Conservation (phyloP, 2,888 invertebrate genomes). For the Lepidocyrtinus sp. region DNA sequence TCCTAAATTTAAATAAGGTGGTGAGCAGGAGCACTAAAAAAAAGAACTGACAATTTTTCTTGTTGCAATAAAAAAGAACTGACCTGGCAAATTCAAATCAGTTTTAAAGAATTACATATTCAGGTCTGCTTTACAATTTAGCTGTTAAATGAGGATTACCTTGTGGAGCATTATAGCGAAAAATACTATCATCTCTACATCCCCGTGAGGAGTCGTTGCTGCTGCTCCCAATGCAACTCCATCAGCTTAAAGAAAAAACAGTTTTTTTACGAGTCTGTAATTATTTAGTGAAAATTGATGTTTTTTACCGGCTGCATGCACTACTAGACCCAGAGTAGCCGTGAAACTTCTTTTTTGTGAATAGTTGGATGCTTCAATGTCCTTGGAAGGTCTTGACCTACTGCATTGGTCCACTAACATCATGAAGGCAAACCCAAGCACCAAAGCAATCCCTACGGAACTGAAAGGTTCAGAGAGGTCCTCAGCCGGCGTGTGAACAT, state of each 20-base stretch:
- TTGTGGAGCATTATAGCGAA: constrained; percentile 99
- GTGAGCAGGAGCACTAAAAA: no score
- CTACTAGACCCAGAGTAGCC: constrained; percentile 96
- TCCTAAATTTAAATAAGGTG: constrained; percentile 76
- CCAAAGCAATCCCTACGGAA: constrained; percentile 92
- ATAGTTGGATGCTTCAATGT: constrained; percentile 59
- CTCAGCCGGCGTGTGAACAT: constrained; percentile 30
- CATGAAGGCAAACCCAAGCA: constrained; percentile 98
- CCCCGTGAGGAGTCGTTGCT: constrained; percentile 94
- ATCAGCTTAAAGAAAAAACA: constrained; percentile 80
- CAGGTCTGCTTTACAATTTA: background rate
- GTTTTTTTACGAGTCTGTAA: background rate
- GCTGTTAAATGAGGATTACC: no score
- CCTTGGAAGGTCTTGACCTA: constrained; percentile 75
- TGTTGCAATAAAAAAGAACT: background rate
- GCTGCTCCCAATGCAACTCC: constrained; percentile 99
- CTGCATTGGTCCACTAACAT: constrained; percentile 91
- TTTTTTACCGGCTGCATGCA: constrained; percentile 91
- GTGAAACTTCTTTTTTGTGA: constrained; percentile 79
- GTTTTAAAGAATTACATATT: no score
- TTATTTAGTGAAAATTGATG: constrained; percentile 15
- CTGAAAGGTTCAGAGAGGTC: constrained; percentile 82
- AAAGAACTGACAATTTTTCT: background rate
- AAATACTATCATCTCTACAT: constrained; percentile 98
- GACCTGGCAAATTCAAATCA: constrained; percentile 4